Evolutionary conservation across 1,140 invertebrate species (phyloP).

Genomic region (Brachionus rotundiformis): DNA sequence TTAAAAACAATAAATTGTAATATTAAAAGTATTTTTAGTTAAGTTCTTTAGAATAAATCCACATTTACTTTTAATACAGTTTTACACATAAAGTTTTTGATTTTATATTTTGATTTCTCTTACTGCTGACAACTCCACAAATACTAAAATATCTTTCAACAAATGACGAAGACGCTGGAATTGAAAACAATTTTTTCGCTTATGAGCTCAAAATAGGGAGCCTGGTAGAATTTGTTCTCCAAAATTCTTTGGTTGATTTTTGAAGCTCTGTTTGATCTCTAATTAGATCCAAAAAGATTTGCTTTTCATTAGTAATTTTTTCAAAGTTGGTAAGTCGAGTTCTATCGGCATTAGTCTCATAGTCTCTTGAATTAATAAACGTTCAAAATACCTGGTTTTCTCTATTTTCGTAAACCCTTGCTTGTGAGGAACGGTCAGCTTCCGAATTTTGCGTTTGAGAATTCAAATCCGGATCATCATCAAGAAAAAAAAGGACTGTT

Average conservation of each 20-base stretch:
- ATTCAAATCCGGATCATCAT: not conserved
- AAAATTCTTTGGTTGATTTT: too few relatives aligned
- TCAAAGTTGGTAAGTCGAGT: too few relatives aligned
- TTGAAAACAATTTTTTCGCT: not conserved
- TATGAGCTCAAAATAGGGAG: not conserved
- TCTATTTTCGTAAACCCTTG: too few relatives aligned
- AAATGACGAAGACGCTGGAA: not conserved
- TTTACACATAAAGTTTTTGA: not conserved
- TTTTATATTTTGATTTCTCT: not conserved
- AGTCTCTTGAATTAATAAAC: too few relatives aligned
- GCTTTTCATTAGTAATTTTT: too few relatives aligned
- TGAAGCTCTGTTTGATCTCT: too few relatives aligned
- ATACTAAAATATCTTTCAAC: slow-evolving; percentile 1
- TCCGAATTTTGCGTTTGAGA: too few relatives aligned
- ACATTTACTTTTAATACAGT: not conserved
- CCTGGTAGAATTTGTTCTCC: not conserved
- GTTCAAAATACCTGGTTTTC: too few relatives aligned
- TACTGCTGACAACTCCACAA: not conserved
- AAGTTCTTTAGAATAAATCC: not conserved
- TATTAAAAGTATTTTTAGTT: not conserved
- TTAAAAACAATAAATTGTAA: not conserved
- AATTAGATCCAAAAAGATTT: too few relatives aligned
- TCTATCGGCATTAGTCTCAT: too few relatives aligned
- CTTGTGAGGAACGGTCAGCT: too few relatives aligned
- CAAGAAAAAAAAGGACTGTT: not conserved